Percentiles rank a stretch among this genome's conserved stretches.
Evolutionary conservation across 1,140 invertebrate genomes (phyloP).

Genomic region (Heterodera carotae): DNA sequence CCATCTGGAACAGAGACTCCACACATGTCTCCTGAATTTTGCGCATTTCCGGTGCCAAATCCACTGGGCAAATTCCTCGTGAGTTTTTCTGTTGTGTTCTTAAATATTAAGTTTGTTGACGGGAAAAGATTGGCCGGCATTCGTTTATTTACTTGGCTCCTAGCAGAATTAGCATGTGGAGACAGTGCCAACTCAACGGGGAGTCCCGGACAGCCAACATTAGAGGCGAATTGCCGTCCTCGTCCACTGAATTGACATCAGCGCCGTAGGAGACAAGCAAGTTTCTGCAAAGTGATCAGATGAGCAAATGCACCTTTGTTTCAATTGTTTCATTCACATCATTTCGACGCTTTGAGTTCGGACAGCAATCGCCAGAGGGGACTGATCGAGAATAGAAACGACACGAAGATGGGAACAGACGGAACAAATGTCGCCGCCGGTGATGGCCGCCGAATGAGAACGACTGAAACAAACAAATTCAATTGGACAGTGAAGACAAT

Average conservation of each 20-base stretch:
- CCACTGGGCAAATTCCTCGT: conserved; percentile 64
- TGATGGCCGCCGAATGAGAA: conserved; percentile 40
- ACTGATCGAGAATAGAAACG: conserved; percentile 64
- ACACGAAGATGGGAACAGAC: conserved; percentile 58
- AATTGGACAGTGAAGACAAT: no score
- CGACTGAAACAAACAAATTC: background rate
- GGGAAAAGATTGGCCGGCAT: no score
- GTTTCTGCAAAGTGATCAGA: background rate
- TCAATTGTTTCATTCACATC: conserved; percentile 46
- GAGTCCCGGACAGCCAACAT: conserved; percentile 64
- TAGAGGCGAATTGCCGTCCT: conserved; percentile 64
- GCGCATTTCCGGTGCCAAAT: conserved; percentile 61
- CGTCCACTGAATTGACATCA: conserved; percentile 61
- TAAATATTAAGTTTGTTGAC: no score
- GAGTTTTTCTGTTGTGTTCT: conserved; percentile 64
- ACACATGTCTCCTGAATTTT: conserved; percentile 64
- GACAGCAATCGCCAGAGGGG: conserved; percentile 61
- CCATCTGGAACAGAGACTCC: conserved; percentile 61
- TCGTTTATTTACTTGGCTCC: conserved; percentile 54
- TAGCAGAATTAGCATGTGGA: conserved; percentile 63
- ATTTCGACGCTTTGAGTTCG: conserved; percentile 61
- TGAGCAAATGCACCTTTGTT: background rate
- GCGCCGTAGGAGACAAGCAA: conserved; percentile 61
- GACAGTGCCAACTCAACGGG: conserved; percentile 61
- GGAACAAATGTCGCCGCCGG: conserved; percentile 62